Base-by-base conservation (phyloP, 2,113 vertebrate genomes). In the Camelus bactrianus region DNA sequence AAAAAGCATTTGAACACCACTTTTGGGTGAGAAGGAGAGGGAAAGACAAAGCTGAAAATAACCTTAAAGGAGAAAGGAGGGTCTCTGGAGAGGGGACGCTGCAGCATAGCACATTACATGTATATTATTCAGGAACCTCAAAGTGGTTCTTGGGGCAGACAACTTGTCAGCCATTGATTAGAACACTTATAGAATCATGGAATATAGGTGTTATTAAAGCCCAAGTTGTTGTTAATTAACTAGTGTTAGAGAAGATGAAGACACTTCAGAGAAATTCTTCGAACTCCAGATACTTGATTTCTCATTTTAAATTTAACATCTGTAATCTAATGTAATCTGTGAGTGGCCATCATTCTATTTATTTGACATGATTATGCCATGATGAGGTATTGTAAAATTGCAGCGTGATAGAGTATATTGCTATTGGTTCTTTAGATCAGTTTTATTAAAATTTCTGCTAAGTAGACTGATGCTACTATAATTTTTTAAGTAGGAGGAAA, bases 231-330 rank as follows among this genome's bases (percentile, higher is more conserved):
- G 28, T 87, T 90, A 95, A 96, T 94, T 97, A 95, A 87, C 64
- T 94, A 79, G 58, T 91, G 42, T 95, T 91, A 77, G 67, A 94
- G 72, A 94, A 76, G 62, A 91, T 77, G 77, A 93, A 95, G 95
- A 69, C 52, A 83, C 42, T 91, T 89, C 65, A 93, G 65, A 93
- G 54, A 93, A 92, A 95, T 91, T 94, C 93, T 70, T 91, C 12
- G 3, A 97, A 91, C 19, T 94, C 28, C 64, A 84, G 42, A 92
- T 86, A 95, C 62, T 95, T 95, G 95, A 95, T 97, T 97, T 94
- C 83, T 96, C 69, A 88, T 93, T 97, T 95, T 90, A 87, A 91
- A 94, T 95, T 83, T 95, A 96, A 91, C 67, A 89, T 91, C 85
- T 80, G 28, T 97, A 94, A 95, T 97, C 91, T 93, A 95, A 70